These are phyloP conservation scores for Schizotus pectinicornis DNA, from an alignment of 2,888 invertebrate genomes.

Conservation along the genomic window DNA sequence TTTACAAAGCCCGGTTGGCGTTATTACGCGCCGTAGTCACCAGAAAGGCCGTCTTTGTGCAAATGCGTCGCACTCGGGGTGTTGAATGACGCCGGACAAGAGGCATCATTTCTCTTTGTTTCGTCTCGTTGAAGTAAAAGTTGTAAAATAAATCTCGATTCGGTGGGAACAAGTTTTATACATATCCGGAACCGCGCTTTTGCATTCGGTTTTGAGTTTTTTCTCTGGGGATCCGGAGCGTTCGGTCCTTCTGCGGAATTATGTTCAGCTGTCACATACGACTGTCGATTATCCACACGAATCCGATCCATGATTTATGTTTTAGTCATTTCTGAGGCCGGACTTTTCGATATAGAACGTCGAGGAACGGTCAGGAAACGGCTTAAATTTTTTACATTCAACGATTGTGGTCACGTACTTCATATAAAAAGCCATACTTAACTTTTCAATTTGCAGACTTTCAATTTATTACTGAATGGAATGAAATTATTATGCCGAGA, in stretches of 20 bases:
- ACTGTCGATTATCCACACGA: constrained; percentile 52
- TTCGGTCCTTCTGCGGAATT: constrained; percentile 40
- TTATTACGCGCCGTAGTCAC: constrained; percentile 4
- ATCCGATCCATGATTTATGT: constrained; percentile 48
- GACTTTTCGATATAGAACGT: constrained; percentile 40
- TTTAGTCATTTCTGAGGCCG: constrained; percentile 45
- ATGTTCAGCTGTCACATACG: constrained; percentile 52
- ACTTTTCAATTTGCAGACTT: constrained; percentile 45
- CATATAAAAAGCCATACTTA: constrained; percentile 45
- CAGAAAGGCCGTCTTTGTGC: not conserved
- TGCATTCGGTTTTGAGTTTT: constrained; percentile 35
- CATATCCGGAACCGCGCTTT: constrained; percentile 30
- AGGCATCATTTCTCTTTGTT: constrained; percentile 29
- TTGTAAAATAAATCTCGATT: constrained; percentile 36
- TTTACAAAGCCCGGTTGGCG: constrained; percentile 14
- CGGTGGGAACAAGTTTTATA: constrained; percentile 35
- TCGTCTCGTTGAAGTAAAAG: constrained; percentile 32
- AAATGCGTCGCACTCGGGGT: constrained; percentile 10
- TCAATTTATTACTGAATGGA: constrained; percentile 36
- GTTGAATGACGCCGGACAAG: constrained; percentile 10
- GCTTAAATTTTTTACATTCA: constrained; percentile 44
- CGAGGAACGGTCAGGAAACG: constrained; percentile 35
- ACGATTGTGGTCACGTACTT: constrained; percentile 44
- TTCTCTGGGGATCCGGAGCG: constrained; percentile 29
- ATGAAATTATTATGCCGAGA: constrained; percentile 24